phyloP scores from a whole-genome alignment of 2,888 invertebrate species.

The Apomyelois bistriatella region DNA sequence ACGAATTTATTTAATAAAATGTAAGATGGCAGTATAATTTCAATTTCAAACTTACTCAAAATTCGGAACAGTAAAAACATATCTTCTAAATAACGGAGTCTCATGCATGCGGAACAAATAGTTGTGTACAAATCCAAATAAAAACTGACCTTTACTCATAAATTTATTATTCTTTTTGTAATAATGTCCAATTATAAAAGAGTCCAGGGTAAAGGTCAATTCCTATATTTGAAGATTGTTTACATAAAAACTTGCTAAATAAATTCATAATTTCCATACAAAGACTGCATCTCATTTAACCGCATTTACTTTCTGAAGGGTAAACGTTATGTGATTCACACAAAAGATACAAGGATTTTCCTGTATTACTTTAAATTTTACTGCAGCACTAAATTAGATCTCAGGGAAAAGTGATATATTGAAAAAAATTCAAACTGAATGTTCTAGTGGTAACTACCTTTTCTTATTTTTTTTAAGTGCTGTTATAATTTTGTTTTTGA shows the following conservation, averaged over 20 bases:
- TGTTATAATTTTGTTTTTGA: too few relatives aligned
- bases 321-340: slow-evolving; percentile 9
- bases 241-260: slow-evolving; percentile 2
- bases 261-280: slow-evolving; percentile 4
- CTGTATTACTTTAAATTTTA: not conserved
- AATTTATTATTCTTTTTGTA: not conserved
- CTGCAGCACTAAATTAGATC: not conserved
- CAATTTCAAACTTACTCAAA: too few relatives aligned
- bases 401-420: not conserved
- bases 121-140: not conserved
- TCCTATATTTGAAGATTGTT: not conserved
- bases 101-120: too few relatives aligned
- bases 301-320: slow-evolving; percentile 1
- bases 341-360: slow-evolving; percentile 6
- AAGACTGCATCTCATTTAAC: slow-evolving; percentile 8
- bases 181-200: not conserved
- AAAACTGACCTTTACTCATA: not conserved
- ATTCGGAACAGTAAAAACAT: too few relatives aligned
- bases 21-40: too few relatives aligned
- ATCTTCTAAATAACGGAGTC: too few relatives aligned
- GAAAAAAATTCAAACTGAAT: not conserved
- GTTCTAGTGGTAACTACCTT: too few relatives aligned
- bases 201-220: slow-evolving; percentile 3
- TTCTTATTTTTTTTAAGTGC: too few relatives aligned
- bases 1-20: too few relatives aligned